phyloP scores from a whole-genome alignment of 2,113 vertebrate genomes.

The Strix uralensis region DNA sequence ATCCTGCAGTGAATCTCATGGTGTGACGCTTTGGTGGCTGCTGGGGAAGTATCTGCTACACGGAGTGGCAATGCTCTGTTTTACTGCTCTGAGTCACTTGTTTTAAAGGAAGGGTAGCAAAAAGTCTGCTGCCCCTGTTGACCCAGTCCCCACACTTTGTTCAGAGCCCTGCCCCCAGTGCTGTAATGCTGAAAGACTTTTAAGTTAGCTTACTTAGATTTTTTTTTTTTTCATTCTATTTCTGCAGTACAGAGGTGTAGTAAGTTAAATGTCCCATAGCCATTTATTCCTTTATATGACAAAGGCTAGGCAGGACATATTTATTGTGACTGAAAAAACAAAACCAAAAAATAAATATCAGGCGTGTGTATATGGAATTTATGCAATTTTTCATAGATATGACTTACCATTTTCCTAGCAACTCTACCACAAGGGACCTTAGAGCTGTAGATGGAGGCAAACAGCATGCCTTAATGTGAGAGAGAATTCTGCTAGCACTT shows the following conservation, averaged over 20 bases:
- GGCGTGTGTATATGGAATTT: neutral
- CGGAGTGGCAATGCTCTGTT: neutral
- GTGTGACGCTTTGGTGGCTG: fast-evolving
- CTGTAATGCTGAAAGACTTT: neutral
- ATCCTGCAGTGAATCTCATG: fast-evolving
- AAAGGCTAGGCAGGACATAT: neutral
- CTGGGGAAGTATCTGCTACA: neutral
- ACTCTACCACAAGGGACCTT: constrained; percentile 1
- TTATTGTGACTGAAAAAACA: neutral
- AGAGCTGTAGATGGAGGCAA: neutral
- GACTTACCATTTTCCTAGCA: neutral
- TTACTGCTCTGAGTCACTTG: fast-evolving
- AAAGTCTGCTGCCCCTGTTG: neutral
- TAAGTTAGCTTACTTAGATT: neutral
- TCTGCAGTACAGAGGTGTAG: neutral
- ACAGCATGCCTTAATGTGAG: neutral
- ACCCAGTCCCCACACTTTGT: neutral
- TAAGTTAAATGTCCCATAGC: neutral
- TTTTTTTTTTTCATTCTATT: neutral
- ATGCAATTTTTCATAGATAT: neutral
- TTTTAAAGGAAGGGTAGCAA: neutral
- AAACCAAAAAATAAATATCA: neutral
- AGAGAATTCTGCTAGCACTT: neutral
- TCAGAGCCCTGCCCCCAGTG: neutral
- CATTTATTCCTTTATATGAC: neutral